Evolutionary conservation across 2,113 vertebrate species (phyloP), one percentile per base, ranked within the genome.

Genomic region (Cathartes aura): DNA sequence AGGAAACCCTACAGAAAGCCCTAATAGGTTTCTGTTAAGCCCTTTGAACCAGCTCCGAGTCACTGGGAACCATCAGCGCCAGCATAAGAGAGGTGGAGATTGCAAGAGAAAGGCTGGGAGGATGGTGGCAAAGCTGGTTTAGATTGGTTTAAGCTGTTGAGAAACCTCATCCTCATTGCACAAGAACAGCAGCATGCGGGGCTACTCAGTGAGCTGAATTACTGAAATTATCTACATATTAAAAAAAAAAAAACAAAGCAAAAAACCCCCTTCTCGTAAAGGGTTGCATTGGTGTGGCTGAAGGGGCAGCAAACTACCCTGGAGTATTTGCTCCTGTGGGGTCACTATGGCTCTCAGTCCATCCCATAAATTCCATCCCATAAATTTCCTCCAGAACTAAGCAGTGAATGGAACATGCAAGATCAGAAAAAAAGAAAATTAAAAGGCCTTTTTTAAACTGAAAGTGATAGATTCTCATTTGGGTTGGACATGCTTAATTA

Each of bases 121-220:
- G 43, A 19, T 79, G 59, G 34, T 42, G 68, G 68, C 47, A 93
- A 82, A 82, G 36, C 58, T 3, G 2, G 23, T 81, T 92, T 75
- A 87, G 62, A 81, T 71, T 83, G 78, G 36, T 93, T 96, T 71
- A 85, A 91, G 58, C 64, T 93, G 81, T 68, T 91, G 78, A 63
- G 93, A 97, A 97, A 96, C 16, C 19, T 87, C 76, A 30, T 63
- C 5, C 8, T 60, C 47, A 23, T 87, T 96, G 60, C 84, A 82
- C 43, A 89, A 95, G 73, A 72, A 24, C 2, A 74, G 48, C 68
- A 95, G 63, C 55, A 50, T 78, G 47, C 59, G 84, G 64, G 72
- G 76, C 47, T 84, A 17, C 70, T 89, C 73, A 89, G 55, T 14
- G 13, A 62, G 45, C 32, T 81, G 47, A 84, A 63, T 74, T 79